A percentile compares a stretch with the other conserved stretches of the same genome.
phyloP scores from a whole-genome alignment of 2,797 vertebrate species.

The Botia almorhae region DNA sequence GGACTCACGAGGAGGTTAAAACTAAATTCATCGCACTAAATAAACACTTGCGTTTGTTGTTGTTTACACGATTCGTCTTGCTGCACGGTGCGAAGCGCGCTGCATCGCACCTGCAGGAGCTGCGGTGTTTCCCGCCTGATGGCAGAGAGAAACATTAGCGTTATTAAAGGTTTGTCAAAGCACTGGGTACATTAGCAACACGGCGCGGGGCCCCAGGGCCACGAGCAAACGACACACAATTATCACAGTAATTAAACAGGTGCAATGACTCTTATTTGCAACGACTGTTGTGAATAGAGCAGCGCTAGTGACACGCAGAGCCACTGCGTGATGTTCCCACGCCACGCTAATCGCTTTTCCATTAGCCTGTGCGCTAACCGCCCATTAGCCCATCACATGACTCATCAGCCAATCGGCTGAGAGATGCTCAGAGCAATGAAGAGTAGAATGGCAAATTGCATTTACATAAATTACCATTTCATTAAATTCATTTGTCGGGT shows the following conservation, averaged over 20 bases:
- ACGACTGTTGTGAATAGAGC: conserved; percentile 73
- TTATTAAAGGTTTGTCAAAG: conserved; percentile 56
- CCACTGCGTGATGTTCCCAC: conserved; percentile 64
- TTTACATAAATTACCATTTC: conserved; percentile 64
- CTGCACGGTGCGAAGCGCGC: conserved; percentile 42
- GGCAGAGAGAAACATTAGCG: conserved; percentile 57
- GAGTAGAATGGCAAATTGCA: conserved; percentile 39
- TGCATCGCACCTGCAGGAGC: conserved; percentile 50
- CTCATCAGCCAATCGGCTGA: conserved; percentile 74
- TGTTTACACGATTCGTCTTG: conserved; percentile 54
- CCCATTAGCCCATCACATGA: conserved; percentile 76
- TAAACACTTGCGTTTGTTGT: conserved; percentile 41
- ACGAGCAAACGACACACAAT: conserved; percentile 71
- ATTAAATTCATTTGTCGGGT: conserved; percentile 52
- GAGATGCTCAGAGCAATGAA: conserved; percentile 60
- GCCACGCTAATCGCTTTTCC: conserved; percentile 73
- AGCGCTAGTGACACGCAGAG: conserved; percentile 63
- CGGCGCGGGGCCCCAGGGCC: conserved; percentile 65
- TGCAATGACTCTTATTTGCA: conserved; percentile 77
- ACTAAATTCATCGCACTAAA: conserved; percentile 49
- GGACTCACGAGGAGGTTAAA: conserved; percentile 42
- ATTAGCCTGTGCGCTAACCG: conserved; percentile 76
- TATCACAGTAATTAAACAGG: conserved; percentile 83
- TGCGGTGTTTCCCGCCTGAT: conserved; percentile 56
- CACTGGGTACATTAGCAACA: conserved; percentile 57